phyloP scores from a whole-genome alignment of 2,797 vertebrate species.

The Sphenopsis melanotis region DNA sequence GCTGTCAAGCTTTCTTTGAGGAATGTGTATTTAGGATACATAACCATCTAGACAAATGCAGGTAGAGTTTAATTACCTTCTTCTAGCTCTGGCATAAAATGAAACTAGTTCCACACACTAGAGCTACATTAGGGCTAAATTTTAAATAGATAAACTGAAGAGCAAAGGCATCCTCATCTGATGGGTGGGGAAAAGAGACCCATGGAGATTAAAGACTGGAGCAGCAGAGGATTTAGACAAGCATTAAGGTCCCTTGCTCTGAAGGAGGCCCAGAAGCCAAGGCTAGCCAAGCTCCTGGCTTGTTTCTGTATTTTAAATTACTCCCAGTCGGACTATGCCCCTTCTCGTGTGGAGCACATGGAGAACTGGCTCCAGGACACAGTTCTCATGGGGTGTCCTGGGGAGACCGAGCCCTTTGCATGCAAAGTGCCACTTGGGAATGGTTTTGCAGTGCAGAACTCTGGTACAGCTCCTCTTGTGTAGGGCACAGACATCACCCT shows the following conservation, averaged over 20 bases:
- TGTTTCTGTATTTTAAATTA: background rate
- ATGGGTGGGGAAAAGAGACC: background rate
- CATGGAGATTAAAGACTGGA: slow-evolving; percentile 19
- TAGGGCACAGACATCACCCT: background rate
- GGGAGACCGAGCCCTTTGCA: background rate
- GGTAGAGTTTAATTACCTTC: background rate
- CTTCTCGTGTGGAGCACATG: background rate
- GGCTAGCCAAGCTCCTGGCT: background rate
- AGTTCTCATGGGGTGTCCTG: background rate
- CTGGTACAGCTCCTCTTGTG: background rate
- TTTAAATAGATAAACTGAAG: slow-evolving; percentile 24
- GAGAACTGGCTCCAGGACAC: background rate
- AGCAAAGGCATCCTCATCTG: background rate
- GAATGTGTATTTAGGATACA: background rate
- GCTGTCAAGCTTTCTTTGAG: background rate
- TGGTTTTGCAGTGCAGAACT: background rate
- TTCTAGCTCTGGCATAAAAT: background rate
- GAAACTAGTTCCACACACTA: background rate
- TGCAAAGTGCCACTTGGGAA: background rate
- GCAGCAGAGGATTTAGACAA: background rate
- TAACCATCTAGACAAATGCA: background rate
- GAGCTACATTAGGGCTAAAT: background rate
- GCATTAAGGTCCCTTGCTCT: background rate
- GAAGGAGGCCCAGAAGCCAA: background rate
- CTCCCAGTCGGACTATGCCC: background rate